Percentiles rank a stretch among this genome's conserved stretches.
Conservation (phyloP, 2,113 vertebrate species). For the Zosterops borbonicus region DNA sequence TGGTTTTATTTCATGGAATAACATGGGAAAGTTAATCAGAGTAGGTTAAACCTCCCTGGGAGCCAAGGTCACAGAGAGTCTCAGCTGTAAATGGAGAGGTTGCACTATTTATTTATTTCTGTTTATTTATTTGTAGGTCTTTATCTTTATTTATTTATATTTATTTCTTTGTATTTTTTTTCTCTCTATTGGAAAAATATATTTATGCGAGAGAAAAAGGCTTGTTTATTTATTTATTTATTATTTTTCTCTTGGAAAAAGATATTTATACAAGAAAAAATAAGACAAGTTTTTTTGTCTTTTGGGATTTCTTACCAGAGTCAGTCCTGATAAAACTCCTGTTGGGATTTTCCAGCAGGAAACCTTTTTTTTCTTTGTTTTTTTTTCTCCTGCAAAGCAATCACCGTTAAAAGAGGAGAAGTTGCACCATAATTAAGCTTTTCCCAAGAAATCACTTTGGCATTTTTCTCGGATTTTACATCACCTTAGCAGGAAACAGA, state of each 20-base stretch:
- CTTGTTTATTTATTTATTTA: neutral
- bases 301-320: neutral
- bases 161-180: neutral
- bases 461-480: neutral
- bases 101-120: neutral
- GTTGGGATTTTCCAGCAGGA: neutral
- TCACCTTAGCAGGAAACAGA: neutral
- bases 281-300: neutral
- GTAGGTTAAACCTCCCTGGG: constrained; percentile 76
- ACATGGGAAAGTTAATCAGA: constrained; percentile 85
- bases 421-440: neutral
- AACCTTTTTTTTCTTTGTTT: neutral
- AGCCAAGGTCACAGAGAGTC: constrained; percentile 74
- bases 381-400: neutral
- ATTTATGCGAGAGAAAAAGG: neutral
- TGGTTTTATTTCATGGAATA: constrained; percentile 90
- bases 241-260: neutral
- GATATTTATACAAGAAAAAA: neutral
- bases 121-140: neutral
- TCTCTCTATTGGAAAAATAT: neutral
- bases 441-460: neutral
- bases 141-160: neutral
- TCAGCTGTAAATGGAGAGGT: constrained; percentile 50
- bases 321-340: neutral
- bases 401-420: constrained; percentile 40